These are phyloP conservation scores for Vireo griseus DNA, from an alignment of 2,797 vertebrate species.

Conservation along the genomic window DNA sequence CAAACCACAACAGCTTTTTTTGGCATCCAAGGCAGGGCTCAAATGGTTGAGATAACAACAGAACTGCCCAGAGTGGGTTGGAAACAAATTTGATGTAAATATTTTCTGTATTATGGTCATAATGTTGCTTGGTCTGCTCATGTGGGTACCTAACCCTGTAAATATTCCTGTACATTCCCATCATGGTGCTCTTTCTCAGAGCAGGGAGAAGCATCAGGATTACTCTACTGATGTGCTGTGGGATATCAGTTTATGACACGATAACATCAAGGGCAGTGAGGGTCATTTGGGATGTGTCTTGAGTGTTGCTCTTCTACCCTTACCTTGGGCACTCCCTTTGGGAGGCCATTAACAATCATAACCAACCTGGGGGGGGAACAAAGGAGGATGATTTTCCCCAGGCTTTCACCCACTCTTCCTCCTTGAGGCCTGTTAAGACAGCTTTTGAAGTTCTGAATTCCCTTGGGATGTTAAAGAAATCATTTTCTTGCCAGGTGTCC, in stretches of 20 bases:
- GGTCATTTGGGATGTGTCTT: background rate
- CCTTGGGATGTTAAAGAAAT: background rate
- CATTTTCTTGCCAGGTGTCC: background rate
- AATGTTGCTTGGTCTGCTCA: background rate
- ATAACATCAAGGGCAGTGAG: background rate
- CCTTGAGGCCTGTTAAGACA: background rate
- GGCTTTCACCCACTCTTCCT: background rate
- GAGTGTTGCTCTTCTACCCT: background rate
- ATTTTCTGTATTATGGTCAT: background rate
- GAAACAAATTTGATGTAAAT: background rate
- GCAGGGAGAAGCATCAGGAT: background rate
- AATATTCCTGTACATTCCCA: background rate
- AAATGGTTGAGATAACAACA: background rate
- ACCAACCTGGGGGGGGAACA: background rate
- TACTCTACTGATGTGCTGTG: background rate
- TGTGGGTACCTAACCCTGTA: background rate
- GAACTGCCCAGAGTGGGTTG: background rate
- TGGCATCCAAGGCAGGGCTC: background rate
- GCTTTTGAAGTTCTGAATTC: background rate
- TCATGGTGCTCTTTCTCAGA: background rate
- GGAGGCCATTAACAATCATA: background rate
- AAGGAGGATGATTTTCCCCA: background rate
- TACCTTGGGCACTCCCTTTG: background rate
- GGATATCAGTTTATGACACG: background rate
- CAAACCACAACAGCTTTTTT: background rate